Percentiles rank a stretch among this genome's conserved stretches.
These are phyloP conservation scores for Nautilus pompilius DNA, from an alignment of 1,140 invertebrate genomes.

Conservation along the genomic window DNA sequence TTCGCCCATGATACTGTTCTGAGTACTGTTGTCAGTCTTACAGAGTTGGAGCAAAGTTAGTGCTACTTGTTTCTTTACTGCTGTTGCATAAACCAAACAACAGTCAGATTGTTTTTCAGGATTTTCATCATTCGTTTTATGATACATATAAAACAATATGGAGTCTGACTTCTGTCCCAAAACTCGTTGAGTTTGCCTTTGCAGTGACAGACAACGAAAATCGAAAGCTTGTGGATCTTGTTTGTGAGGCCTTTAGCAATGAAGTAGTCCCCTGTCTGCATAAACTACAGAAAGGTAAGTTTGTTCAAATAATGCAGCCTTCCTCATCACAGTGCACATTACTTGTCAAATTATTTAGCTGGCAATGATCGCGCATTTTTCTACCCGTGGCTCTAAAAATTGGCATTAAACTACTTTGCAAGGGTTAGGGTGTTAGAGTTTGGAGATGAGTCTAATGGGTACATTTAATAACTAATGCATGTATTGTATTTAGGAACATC, in stretches of 20 bases:
- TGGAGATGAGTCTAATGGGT: too few relatives aligned
- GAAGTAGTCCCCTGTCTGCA: conserved; percentile 62
- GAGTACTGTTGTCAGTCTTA: not conserved
- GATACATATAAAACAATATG: conserved; percentile 67
- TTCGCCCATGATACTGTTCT: not conserved
- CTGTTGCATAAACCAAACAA: too few relatives aligned
- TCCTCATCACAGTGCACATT: not conserved
- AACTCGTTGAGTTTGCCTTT: conserved; percentile 68
- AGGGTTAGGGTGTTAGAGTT: too few relatives aligned
- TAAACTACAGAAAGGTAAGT: conserved; percentile 60
- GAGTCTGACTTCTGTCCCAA: conserved; percentile 68
- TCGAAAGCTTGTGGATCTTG: conserved; percentile 62
- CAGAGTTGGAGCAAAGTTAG: too few relatives aligned
- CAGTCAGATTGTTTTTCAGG: conserved; percentile 58
- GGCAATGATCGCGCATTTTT: too few relatives aligned
- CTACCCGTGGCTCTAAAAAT: too few relatives aligned
- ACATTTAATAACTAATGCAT: too few relatives aligned
- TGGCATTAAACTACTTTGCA: too few relatives aligned
- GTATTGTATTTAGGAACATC: too few relatives aligned
- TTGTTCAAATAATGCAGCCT: not conserved
- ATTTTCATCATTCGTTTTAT: conserved; percentile 70
- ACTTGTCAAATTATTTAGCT: too few relatives aligned
- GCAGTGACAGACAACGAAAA: conserved; percentile 65
- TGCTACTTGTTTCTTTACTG: too few relatives aligned
- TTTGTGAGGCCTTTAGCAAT: conserved; percentile 67